A percentile compares a stretch with the other conserved stretches of the same genome.
phyloP scores from a whole-genome alignment of 2,888 invertebrate genomes.

The Fragum sueziense region DNA sequence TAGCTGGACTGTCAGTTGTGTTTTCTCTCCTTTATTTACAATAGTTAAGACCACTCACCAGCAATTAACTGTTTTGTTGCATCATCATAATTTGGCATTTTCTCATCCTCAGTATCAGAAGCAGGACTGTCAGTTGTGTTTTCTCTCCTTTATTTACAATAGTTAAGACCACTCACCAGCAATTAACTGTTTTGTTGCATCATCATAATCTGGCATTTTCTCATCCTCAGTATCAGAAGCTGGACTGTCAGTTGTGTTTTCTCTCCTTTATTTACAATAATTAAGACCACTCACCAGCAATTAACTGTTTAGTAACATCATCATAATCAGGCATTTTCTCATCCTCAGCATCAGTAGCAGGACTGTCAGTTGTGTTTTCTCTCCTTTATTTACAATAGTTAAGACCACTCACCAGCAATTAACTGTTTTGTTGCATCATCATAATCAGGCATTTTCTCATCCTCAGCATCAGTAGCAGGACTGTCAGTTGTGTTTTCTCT shows the following conservation, averaged over 20 bases:
- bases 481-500: too few relatives aligned
- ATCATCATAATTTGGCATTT: neutral
- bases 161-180: slow-evolving; percentile 83
- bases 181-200: slow-evolving; percentile 93
- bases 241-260: neutral
- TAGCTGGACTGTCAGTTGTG: too few relatives aligned
- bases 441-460: too few relatives aligned
- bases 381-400: too few relatives aligned
- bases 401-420: too few relatives aligned
- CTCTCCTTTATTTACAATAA: neutral
- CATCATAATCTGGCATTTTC: slow-evolving; percentile 89
- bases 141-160: neutral
- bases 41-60: neutral
- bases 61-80: neutral
- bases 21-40: too few relatives aligned
- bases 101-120: neutral
- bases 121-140: too few relatives aligned
- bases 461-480: too few relatives aligned
- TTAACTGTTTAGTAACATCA: slow-evolving; percentile 92
- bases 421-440: too few relatives aligned
- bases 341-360: too few relatives aligned
- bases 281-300: slow-evolving; percentile 86
- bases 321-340: slow-evolving; percentile 88
- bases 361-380: too few relatives aligned
- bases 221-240: slow-evolving; percentile 76